Conservation (phyloP, 2,888 invertebrate genomes). For the Limnephilus marmoratus region DNA sequence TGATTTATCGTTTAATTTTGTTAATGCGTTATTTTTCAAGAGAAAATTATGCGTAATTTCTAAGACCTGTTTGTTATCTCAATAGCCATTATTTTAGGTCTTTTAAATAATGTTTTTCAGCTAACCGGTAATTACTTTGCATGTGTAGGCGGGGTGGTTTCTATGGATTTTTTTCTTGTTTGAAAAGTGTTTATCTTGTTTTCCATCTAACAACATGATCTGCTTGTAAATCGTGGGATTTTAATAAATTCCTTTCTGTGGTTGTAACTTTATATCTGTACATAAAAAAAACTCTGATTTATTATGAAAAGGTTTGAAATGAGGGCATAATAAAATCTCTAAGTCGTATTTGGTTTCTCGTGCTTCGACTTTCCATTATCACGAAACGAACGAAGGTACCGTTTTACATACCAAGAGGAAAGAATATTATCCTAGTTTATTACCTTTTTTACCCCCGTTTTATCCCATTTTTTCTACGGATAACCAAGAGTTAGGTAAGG, state of each 20-base stretch:
- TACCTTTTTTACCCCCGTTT: not conserved
- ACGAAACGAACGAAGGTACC: not conserved
- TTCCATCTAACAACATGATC: not conserved
- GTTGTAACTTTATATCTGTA: not conserved
- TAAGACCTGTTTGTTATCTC: not conserved
- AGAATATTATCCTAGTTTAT: not conserved
- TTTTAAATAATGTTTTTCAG: not conserved
- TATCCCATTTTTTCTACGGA: not conserved
- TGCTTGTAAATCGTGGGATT: not conserved
- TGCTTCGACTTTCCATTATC: not conserved
- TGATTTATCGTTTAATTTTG: not conserved
- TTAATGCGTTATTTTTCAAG: not conserved
- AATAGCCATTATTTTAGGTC: not conserved
- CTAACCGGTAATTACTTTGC: not conserved
- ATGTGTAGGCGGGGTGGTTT: not conserved
- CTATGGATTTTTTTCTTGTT: not conserved
- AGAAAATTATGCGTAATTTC: not conserved
- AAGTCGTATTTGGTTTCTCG: not conserved
- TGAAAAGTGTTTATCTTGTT: not conserved
- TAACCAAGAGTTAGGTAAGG: not conserved
- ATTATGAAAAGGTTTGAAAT: not conserved
- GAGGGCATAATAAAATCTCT: not conserved
- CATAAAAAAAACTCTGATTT: not conserved
- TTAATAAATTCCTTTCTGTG: not conserved
- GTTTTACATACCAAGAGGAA: not conserved